phyloP scores from a whole-genome alignment of 2,113 vertebrate species.

The Urocolius indicus region DNA sequence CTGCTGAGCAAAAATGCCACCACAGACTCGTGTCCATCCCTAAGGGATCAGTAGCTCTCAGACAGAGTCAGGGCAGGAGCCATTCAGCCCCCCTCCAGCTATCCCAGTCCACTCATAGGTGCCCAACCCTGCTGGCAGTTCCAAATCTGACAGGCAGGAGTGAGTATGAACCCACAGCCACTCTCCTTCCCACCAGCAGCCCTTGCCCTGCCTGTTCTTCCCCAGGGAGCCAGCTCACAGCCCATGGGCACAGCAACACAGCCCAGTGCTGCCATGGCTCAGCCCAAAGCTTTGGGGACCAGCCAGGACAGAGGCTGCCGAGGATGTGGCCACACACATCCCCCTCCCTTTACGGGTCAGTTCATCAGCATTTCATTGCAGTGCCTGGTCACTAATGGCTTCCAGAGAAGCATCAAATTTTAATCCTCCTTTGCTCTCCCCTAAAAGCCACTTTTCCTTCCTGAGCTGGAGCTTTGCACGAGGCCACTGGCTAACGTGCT shows the following conservation, averaged over 20 bases:
- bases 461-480: not conserved
- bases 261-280: not conserved
- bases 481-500: not conserved
- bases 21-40: not conserved
- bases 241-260: fast-evolving
- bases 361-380: slow-evolving; percentile 68
- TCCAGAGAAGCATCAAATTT: slow-evolving; percentile 70
- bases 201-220: not conserved
- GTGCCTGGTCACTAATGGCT: slow-evolving; percentile 68
- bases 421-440: slow-evolving; percentile 37
- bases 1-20: not conserved
- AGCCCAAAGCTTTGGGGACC: not conserved
- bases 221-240: not conserved
- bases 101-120: not conserved
- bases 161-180: fast-evolving
- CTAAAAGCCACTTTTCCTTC: slow-evolving; percentile 47
- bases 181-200: not conserved
- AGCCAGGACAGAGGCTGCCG: not conserved
- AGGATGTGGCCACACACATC: not conserved
- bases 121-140: fast-evolving
- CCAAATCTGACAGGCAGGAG: not conserved
- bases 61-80: not conserved
- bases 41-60: not conserved
- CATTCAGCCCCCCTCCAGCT: not conserved
- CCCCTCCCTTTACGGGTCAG: not conserved